These are phyloP conservation scores for Pseudopipra pipra DNA, from an alignment of 2,113 vertebrate species.

Conservation along the genomic window DNA sequence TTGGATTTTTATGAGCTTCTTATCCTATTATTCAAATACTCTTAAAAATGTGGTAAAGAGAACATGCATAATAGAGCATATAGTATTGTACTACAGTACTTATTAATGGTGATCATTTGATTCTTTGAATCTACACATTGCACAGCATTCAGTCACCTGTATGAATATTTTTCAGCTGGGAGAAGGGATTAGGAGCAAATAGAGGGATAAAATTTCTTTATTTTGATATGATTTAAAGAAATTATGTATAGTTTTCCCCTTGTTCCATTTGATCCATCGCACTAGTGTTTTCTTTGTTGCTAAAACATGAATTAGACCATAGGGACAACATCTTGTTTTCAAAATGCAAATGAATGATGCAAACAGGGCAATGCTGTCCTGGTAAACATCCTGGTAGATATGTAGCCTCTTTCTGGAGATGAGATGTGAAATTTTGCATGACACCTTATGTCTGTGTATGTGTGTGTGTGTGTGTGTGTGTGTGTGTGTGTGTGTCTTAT, in stretches of 20 bases:
- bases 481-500: too few species aligned
- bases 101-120: background rate
- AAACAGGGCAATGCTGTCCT: background rate
- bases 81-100: background rate
- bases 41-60: background rate
- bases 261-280: rapidly evolving
- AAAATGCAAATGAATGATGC: background rate
- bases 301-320: background rate
- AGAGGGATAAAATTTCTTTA: background rate
- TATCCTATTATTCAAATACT: background rate
- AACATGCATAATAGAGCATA: background rate
- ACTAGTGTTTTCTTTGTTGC: background rate
- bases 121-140: background rate
- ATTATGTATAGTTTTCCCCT: background rate
- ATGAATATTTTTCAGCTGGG: background rate
- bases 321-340: background rate
- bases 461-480: too few species aligned
- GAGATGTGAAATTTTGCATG: background rate
- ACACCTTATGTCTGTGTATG: background rate
- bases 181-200: background rate
- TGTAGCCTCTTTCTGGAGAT: background rate
- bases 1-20: background rate
- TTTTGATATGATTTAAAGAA: background rate
- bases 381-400: background rate
- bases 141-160: background rate